Percentiles rank a stretch among this genome's conserved stretches.
Conservation (phyloP, 2,888 invertebrate genomes). For the Morpho achilles region DNA sequence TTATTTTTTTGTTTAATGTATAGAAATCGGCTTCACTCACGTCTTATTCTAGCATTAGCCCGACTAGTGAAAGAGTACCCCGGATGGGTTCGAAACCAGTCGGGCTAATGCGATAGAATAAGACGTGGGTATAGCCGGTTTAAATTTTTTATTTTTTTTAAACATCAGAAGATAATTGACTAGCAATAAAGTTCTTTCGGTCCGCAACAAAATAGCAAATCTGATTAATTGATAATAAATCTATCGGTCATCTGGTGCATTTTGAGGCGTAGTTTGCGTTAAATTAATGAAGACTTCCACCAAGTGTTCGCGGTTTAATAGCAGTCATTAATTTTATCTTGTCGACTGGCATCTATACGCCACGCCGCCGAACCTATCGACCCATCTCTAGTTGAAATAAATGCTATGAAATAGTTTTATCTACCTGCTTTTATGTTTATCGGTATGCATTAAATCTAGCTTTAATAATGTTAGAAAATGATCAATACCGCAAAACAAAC, state of each 20-base stretch:
- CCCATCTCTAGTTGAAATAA: constrained; percentile 39
- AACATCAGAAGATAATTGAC: constrained; percentile 8
- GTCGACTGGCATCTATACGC: constrained; percentile 50
- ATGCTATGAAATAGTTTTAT: constrained; percentile 37
- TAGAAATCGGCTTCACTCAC: too few species aligned
- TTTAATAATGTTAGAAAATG: constrained; percentile 1
- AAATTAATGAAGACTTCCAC: constrained; percentile 76
- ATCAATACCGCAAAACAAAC: constrained; percentile 1
- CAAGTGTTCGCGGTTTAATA: constrained; percentile 69
- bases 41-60: too few species aligned
- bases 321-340: constrained; percentile 74
- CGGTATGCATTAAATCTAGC: constrained; percentile 5
- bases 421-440: constrained; percentile 26
- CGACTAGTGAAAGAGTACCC: too few species aligned
- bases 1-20: too few species aligned
- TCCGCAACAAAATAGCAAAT: constrained; percentile 13
- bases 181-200: not conserved
- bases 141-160: too few species aligned
- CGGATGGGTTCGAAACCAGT: too few species aligned
- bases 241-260: constrained; percentile 64
- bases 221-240: constrained; percentile 58
- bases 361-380: constrained; percentile 30
- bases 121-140: too few species aligned
- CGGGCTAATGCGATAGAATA: too few species aligned
- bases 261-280: constrained; percentile 64